phyloP scores from a whole-genome alignment of 2,888 invertebrate genomes.

The Heteropelma amictum region DNA sequence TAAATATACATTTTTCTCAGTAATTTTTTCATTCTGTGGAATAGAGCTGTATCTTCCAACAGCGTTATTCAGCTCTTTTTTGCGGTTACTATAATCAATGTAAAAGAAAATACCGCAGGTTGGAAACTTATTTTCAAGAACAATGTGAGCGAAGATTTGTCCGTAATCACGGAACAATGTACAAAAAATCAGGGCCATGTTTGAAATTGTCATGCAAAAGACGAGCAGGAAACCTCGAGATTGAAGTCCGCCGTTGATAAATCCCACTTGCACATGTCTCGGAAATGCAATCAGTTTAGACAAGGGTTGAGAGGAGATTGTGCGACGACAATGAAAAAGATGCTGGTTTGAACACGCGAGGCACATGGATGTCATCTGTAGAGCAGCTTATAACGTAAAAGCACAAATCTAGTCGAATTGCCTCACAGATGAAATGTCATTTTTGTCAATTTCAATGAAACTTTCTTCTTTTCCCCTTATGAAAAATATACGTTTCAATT shows the following conservation, averaged over 20 bases:
- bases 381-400: no score
- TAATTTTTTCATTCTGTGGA: not conserved
- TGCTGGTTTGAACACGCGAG: constrained; percentile 51
- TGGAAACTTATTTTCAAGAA: no score
- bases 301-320: constrained; percentile 6
- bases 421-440: no score
- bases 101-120: no score
- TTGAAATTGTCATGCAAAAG: constrained; percentile 52
- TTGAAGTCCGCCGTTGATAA: constrained; percentile 45
- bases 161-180: no score
- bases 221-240: constrained; percentile 27
- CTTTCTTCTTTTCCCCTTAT: no score
- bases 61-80: not conserved
- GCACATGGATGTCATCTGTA: constrained; percentile 49
- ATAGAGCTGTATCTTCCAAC: not conserved
- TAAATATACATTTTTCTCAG: constrained; percentile 10
- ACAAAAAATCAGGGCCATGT: no score
- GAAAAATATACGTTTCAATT: no score
- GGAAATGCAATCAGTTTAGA: not conserved
- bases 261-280: constrained; percentile 42
- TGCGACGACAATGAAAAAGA: constrained; percentile 36
- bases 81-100: no score
- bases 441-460: no score
- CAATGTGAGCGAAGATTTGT: no score
- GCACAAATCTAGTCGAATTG: no score